Percentiles rank a stretch among this genome's conserved stretches.
Evolutionary conservation across 2,888 invertebrate genomes (phyloP).

Genomic region (Eupeodes luniger): DNA sequence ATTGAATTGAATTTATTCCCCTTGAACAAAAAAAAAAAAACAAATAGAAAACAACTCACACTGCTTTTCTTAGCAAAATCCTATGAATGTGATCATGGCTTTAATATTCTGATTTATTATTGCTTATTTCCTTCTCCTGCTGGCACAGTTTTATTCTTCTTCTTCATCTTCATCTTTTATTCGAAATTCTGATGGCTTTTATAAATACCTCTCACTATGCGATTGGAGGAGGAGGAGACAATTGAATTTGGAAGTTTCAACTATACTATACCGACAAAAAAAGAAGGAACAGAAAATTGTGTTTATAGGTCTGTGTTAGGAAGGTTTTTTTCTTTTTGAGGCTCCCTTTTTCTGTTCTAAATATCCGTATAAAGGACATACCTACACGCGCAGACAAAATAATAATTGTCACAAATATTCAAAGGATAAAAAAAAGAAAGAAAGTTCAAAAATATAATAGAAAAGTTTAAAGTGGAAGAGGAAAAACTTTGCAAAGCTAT

Average conservation of each 20-base stretch:
- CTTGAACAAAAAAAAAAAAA: constrained; percentile 31
- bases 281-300: constrained; percentile 28
- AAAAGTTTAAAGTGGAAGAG: constrained; percentile 11
- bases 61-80: constrained; percentile 14
- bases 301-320: constrained; percentile 34
- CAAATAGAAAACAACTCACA: constrained; percentile 14
- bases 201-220: constrained; percentile 21
- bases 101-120: constrained; percentile 61
- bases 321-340: not conserved
- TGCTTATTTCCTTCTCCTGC: constrained; percentile 48
- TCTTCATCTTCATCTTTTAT: not conserved
- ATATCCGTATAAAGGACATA: not conserved
- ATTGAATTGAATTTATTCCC: constrained; percentile 18
- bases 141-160: constrained; percentile 45
- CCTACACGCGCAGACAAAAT: not conserved
- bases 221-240: constrained; percentile 33
- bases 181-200: constrained; percentile 18
- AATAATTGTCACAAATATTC: constrained; percentile 35
- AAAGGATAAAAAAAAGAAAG: constrained; percentile 12
- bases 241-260: constrained; percentile 59
- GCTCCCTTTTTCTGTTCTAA: not conserved
- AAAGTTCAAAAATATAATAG: not conserved
- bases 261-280: not conserved
- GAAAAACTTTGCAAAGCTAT: constrained; percentile 59
- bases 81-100: constrained; percentile 33